Percentiles rank a stretch among this genome's conserved stretches.
Conservation (phyloP, 2,113 vertebrate species). For the Onychostoma macrolepis region DNA sequence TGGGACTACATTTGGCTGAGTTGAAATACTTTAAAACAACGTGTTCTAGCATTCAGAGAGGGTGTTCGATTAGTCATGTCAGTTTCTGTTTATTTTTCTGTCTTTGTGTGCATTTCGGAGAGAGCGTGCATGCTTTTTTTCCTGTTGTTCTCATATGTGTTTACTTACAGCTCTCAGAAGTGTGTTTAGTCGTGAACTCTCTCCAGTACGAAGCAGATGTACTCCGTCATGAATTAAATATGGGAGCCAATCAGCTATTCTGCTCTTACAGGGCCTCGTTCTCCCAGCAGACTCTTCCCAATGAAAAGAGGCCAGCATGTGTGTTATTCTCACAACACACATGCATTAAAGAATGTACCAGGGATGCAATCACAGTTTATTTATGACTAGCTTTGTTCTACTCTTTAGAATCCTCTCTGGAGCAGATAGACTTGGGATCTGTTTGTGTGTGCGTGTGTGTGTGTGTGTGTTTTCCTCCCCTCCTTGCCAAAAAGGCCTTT, state of each 20-base stretch:
- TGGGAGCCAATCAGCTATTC: conserved; percentile 71
- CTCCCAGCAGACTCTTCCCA: conserved; percentile 64
- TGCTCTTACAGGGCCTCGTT: conserved; percentile 68
- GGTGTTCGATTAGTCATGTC: not conserved
- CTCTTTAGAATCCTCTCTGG: conserved; percentile 36
- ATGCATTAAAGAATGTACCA: conserved; percentile 9
- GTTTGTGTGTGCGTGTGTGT: conserved; percentile 32
- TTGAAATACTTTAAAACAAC: not conserved
- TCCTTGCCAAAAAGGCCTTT: conserved; percentile 7
- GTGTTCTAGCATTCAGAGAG: not conserved
- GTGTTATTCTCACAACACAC: conserved; percentile 32
- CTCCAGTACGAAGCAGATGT: conserved; percentile 69
- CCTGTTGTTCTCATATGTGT: conserved; percentile 24
- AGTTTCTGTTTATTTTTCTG: conserved; percentile 2
- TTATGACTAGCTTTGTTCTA: conserved; percentile 28
- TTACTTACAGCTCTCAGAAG: conserved; percentile 63
- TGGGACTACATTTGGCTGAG: not conserved
- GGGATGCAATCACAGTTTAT: conserved; percentile 6
- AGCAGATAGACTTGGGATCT: conserved; percentile 32
- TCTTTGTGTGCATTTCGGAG: conserved; percentile 16
- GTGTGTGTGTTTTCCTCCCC: not conserved
- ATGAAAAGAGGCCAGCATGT: conserved; percentile 64
- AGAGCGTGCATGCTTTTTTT: conserved; percentile 6
- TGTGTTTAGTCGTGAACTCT: conserved; percentile 63
- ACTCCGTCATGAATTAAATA: conserved; percentile 81